Base-by-base conservation (phyloP, 2,113 vertebrate species). In the Macrotus californicus region DNA sequence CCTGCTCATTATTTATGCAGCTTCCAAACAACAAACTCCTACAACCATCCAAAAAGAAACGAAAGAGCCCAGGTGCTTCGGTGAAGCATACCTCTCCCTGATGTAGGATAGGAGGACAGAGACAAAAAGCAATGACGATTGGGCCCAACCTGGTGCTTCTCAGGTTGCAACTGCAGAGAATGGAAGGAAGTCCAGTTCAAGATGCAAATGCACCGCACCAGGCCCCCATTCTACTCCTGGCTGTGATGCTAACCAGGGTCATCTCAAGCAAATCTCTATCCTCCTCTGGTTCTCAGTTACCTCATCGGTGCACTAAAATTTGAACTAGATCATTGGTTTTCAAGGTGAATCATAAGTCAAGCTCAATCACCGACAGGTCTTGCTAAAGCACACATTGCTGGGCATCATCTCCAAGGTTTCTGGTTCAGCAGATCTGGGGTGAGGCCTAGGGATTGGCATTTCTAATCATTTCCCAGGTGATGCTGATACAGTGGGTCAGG, bases 1-100 rank as follows among this genome's bases (percentile, higher is more conserved):
- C 3, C 91, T 12, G 50, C 89, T 97, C 96, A 77, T 97, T 97
- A 98, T 95, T 95, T 96, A 97, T 3, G 29, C 91, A 97, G 91
- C 54, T 96, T 82, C 26, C 91, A 95, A 92, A 90, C 93, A 97
- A 97, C 94, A 96, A 94, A 97, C 92, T 95, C 4, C 46, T 95
- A 79, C 14, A 50, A 95, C 22, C 46, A 88, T 94, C 31, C 94
- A 61, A 96, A 97, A 98, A 93, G 84, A 93, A 96, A 96, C 0
- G 79, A 96, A 94, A 95, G 54, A 89, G 80, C 76, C 0, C 10
- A 76, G 31, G 36, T 75, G 73, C 87, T 90, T 82, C 1, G 24
- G 89, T 81, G 89, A 94, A 96, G 87, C 87, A 43, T n/a, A 73
- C 82, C 66, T 79, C 85, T 88, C 82, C 59, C 94, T 89, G 90